A percentile compares a stretch with the other conserved stretches of the same genome.
These are phyloP conservation scores for Hemibates koningsi DNA, from an alignment of 2,113 vertebrate species.

Conservation along the genomic window DNA sequence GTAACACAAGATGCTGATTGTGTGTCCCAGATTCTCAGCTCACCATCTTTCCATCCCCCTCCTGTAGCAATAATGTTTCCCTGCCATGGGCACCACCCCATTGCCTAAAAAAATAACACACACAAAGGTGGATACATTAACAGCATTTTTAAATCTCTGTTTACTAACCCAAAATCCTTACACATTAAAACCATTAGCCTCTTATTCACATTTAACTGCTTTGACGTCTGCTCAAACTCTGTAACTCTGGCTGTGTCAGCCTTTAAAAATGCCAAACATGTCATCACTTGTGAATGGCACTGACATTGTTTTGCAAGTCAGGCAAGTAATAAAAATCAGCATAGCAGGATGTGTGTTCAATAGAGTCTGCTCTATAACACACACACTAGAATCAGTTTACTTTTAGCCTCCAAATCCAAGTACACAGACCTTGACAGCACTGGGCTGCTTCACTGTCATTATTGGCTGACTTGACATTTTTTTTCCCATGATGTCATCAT, in stretches of 20 bases:
- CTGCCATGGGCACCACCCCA: conserved; percentile 80
- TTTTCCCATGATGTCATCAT: conserved; percentile 24
- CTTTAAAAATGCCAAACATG: not conserved
- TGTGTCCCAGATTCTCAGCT: conserved; percentile 73
- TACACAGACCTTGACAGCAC: conserved; percentile 71
- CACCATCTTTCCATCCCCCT: conserved; percentile 74
- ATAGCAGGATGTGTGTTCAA: not conserved
- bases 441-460: conserved; percentile 56
- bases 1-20: conserved; percentile 53
- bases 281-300: not conserved
- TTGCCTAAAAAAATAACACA: conserved; percentile 45
- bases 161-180: not conserved
- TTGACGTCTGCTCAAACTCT: not conserved
- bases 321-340: not conserved
- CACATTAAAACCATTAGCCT: not conserved
- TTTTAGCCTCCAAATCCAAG: not conserved
- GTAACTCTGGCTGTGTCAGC: not conserved
- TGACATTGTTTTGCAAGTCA: not conserved
- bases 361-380: not conserved
- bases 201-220: not conserved
- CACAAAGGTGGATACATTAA: not conserved
- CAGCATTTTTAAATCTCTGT: not conserved
- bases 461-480: conserved; percentile 35
- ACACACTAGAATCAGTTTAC: not conserved
- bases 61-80: conserved; percentile 66